Evolutionary conservation across 2,797 vertebrate species (phyloP).

Genomic region (Alca torda): DNA sequence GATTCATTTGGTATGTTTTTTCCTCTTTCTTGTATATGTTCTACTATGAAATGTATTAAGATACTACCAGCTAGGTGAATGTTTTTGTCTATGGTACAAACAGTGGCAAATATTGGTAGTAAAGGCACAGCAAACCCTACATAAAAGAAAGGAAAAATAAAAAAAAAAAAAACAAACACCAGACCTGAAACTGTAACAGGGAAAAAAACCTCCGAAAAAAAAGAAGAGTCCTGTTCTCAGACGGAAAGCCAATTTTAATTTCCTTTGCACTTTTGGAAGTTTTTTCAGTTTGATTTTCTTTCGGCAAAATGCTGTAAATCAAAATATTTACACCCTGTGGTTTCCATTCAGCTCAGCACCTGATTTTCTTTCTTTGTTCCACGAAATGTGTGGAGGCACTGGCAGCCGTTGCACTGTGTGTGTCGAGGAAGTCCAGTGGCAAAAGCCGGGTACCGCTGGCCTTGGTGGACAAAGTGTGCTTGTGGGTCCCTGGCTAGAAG

Average conservation of each 20-base stretch:
- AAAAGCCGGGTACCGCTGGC: not conserved
- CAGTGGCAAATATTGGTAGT: constrained; percentile 23
- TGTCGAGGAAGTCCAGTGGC: not conserved
- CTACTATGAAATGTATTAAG: constrained; percentile 69
- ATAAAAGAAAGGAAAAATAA: not conserved
- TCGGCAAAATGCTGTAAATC: constrained; percentile 50
- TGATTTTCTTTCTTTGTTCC: constrained; percentile 8
- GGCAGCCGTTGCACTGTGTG: not conserved
- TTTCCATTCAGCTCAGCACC: constrained; percentile 14
- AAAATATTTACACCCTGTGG: constrained; percentile 28
- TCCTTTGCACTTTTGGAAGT: constrained; percentile 68
- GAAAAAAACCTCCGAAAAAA: not conserved
- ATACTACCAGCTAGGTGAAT: constrained; percentile 61
- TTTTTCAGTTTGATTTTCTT: constrained; percentile 62
- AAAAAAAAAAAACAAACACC: not conserved
- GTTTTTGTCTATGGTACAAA: constrained; percentile 64
- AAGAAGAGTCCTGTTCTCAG: not conserved
- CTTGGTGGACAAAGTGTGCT: accelerated
- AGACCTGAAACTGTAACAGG: not conserved
- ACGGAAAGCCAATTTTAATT: constrained; percentile 26
- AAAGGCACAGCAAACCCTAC: constrained; percentile 20
- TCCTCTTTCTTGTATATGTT: constrained; percentile 66
- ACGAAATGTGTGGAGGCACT: not conserved
- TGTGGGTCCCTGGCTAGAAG: not conserved
- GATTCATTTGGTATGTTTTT: constrained; percentile 68